Evolutionary conservation across 2,888 invertebrate genomes (phyloP), one percentile per base, ranked within the genome.

Genomic region (Chelonus formosanus): DNA sequence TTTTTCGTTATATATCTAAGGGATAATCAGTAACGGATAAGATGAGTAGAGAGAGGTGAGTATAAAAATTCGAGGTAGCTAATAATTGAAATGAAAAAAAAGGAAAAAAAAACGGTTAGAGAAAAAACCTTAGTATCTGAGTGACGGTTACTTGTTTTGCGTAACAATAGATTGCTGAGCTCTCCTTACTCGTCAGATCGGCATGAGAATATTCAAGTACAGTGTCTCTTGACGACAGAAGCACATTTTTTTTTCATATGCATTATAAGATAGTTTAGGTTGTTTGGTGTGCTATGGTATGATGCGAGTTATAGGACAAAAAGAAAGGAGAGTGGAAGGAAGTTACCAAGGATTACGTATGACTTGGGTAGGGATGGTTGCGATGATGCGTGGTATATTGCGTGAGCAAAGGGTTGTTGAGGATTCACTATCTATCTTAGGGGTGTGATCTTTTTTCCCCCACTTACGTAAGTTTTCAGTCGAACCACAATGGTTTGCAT

Each of bases 401-500:
- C 56, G 35, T 52, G 48, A 43, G 44, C 58, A 65, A 69, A 67
- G 70, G 69, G 71, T 70, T 71, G 60, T 63, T 66, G 43, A 57
- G 60, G 55, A 63, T 65, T 52, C 59, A 68, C 56, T 36, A 53
- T 81, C 78, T 80, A 83, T 82, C 82, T 81, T 76, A 78, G 76
- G 80, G 82, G 82, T 82, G 80, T 81, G 81, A 84, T 82, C 81
- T 81, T 75, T 71, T 72, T 70, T 73, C 68, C 48, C 58, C 64
- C 64, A 60, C 70, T 47, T 62, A 53, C 34, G 32, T 40, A 40
- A 20, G 7, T 31, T 54, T n/a, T 7, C 6, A 31, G 48, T n/a
- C 72, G 80, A 81, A 80, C 80, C 80, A 82, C 83, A 82, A 83
- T 82, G 79, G 78, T 83, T 83, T 84, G 83, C 84, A 84, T 84